These are phyloP conservation scores for Amphibalanus amphitrite DNA, from an alignment of 1,140 invertebrate genomes.

Conservation along the genomic window DNA sequence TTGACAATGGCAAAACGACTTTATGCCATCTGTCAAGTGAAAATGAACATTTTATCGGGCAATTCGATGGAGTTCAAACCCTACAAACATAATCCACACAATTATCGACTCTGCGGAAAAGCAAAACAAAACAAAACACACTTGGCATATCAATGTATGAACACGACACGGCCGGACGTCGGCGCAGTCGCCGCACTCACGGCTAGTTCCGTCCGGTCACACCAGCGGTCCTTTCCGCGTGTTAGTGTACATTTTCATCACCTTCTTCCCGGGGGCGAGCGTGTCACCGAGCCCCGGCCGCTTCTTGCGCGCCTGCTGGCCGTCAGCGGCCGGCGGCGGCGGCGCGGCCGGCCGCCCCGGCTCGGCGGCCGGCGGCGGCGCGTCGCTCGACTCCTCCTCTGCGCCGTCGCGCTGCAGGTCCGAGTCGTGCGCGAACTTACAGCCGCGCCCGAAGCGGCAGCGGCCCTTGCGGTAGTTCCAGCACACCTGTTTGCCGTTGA, in stretches of 20 bases:
- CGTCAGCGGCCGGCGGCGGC: background rate
- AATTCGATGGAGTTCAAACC: too few relatives aligned
- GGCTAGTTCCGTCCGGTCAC: too few relatives aligned
- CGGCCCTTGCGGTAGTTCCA: conserved; percentile 82
- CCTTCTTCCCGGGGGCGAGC: background rate
- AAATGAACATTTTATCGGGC: too few relatives aligned
- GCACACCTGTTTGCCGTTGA: conserved; percentile 76
- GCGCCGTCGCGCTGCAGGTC: conserved; percentile 34
- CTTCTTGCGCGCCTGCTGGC: background rate
- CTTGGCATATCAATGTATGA: too few relatives aligned
- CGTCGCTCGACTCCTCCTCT: background rate
- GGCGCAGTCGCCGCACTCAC: too few relatives aligned
- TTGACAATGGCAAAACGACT: too few relatives aligned
- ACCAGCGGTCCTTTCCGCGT: too few relatives aligned
- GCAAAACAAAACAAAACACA: too few relatives aligned
- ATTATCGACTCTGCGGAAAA: too few relatives aligned
- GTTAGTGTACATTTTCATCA: background rate
- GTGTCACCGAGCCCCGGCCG: background rate
- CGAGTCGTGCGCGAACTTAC: conserved; percentile 79
- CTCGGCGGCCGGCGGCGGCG: background rate
- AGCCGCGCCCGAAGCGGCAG: conserved; percentile 79
- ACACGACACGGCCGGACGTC: too few relatives aligned
- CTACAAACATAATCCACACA: too few relatives aligned
- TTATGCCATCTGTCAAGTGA: too few relatives aligned
- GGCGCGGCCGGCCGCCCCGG: background rate